Conservation (phyloP, 1,140 invertebrate genomes). For the Homalodisca vitripennis region DNA sequence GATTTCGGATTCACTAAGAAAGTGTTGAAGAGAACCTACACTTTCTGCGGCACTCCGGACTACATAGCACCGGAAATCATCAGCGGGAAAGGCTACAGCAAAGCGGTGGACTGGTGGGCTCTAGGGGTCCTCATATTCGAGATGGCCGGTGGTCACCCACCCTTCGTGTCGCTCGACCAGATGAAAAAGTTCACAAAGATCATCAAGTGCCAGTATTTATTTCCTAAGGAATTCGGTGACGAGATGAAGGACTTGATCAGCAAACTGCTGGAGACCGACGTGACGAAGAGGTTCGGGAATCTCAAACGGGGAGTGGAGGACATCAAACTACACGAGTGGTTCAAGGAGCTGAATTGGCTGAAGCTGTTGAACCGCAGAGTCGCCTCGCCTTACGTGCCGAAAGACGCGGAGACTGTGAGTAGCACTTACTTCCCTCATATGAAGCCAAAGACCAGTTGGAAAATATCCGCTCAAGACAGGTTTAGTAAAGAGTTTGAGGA, state of each 20-base stretch:
- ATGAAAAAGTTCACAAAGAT: constrained; percentile 92
- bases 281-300: constrained; percentile 88
- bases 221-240: constrained; percentile 62
- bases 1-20: constrained; percentile 37
- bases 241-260: constrained; percentile 85
- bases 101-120: constrained; percentile 97
- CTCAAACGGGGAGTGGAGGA: constrained; percentile 80
- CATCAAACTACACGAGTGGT: constrained; percentile 59
- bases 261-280: constrained; percentile 81
- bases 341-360: constrained; percentile 30
- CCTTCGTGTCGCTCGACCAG: constrained; percentile 78
- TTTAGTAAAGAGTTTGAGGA: too few relatives aligned
- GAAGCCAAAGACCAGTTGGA: too few relatives aligned
- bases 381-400: too few relatives aligned
- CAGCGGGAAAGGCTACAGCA: constrained; percentile 92
- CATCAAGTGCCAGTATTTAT: constrained; percentile 70
- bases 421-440: too few relatives aligned
- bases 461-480: too few relatives aligned
- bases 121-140: constrained; percentile 85
- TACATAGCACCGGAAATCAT: constrained; percentile 95
- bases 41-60: constrained; percentile 94
- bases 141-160: constrained; percentile 79
- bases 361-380: constrained; percentile 29
- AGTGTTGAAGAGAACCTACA: constrained; percentile 66
- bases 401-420: too few relatives aligned